Evolutionary conservation across 2,113 vertebrate species (phyloP).

Genomic region (Rhinolophus sinicus): DNA sequence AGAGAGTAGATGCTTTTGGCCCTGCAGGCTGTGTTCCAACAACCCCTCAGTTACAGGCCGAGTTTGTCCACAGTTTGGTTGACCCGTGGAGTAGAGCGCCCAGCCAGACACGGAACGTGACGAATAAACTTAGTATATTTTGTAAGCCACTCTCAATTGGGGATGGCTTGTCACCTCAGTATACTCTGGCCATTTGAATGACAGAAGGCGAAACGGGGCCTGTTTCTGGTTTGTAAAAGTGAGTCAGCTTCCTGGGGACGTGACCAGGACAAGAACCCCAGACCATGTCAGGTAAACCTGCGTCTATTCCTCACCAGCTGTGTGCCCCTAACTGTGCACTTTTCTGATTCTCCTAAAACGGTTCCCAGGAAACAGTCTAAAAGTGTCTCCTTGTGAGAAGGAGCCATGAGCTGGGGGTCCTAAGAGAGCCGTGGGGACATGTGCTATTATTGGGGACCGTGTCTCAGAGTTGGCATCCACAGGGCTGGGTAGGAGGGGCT

Average conservation of each 20-base stretch:
- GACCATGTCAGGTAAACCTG: neutral
- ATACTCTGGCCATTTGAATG: too few relatives aligned
- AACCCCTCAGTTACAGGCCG: neutral
- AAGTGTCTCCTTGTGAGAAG: neutral
- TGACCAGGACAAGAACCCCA: neutral
- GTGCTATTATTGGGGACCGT: too few relatives aligned
- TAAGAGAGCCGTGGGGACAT: neutral
- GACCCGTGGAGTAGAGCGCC: rapidly evolving
- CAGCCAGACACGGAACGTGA: rapidly evolving
- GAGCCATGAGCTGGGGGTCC: neutral
- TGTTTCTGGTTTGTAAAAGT: too few relatives aligned
- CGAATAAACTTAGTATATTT: too few relatives aligned
- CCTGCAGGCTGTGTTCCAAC: neutral
- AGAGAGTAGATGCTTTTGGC: neutral
- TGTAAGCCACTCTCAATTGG: too few relatives aligned
- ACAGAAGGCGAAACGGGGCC: too few relatives aligned
- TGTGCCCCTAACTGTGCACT: neutral
- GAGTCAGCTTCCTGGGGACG: neutral
- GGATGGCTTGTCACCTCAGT: too few relatives aligned
- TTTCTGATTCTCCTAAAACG: neutral
- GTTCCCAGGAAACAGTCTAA: neutral
- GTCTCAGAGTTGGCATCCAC: neutral
- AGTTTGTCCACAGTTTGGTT: neutral
- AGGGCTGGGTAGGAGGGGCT: neutral
- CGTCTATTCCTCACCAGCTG: neutral